Evolutionary conservation across 2,113 vertebrate genomes (phyloP), one percentile per base, ranked within the genome.

Genomic region (Etheostoma spectabile): DNA sequence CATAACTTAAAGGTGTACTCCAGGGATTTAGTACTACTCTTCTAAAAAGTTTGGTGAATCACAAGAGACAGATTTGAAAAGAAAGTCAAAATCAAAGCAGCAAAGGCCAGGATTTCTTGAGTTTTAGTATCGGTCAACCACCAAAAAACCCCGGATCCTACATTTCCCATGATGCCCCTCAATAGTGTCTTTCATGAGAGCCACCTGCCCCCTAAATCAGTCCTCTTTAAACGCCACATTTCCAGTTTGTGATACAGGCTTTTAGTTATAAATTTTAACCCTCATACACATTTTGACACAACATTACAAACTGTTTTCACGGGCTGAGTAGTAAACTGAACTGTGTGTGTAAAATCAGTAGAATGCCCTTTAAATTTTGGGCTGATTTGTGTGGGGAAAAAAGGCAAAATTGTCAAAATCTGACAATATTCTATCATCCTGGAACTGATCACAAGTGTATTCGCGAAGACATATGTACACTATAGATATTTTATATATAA

Each of bases 81-180:
- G 10, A 49, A 35, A 13, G 12, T 35, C 18, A 67, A 16, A 66
- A 49, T 67, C 42, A 53, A 52, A 70, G 56, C 30, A 61, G 27
- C n/a, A 77, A 24, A 22, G 49, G 52, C 24, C 52, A 35, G 22
- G 8, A 8, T 3, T 45, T 53, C 4, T 42, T 4, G 22, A 22
- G 19, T 33, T 51, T 57, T 21, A 51, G 16, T 42, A 3, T 63
- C 2, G 16, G 15, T 19, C 48, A 38, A 45, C 1, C 1, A n/a
- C 13, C n/a, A 64, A n/a, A 33, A 53, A 21, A 45, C 6, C 2
- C 3, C 33, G 8, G 24, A 10, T 48, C 22, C 24, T 76, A 55
- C 33, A 75, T 35, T 86, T 42, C 56, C 30, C 38, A 74, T 30
- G 35, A 52, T 65, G 51, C 62, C 66, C 4, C 10, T 60, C 12